A percentile compares a stretch with the other conserved stretches of the same genome.
phyloP scores from a whole-genome alignment of 1,140 invertebrate species.

The Drosophila nigromelanica region DNA sequence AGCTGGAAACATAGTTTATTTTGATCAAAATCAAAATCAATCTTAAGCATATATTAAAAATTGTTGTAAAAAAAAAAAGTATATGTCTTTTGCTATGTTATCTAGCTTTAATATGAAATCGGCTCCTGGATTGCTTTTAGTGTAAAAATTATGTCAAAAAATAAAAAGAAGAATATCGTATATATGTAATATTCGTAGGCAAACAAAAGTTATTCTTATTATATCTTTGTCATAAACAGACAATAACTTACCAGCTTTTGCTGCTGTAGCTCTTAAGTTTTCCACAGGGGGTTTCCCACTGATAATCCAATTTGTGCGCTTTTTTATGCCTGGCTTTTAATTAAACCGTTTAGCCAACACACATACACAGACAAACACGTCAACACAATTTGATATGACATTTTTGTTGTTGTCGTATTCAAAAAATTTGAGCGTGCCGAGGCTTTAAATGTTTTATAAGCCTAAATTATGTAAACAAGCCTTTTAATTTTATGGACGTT shows the following conservation, averaged over 20 bases:
- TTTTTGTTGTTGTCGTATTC: slow-evolving; percentile 20
- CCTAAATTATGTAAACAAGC: slow-evolving; percentile 55
- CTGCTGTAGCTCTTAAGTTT: neutral
- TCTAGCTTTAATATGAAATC: too few species aligned
- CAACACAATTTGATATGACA: slow-evolving; percentile 35
- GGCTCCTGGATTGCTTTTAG: too few species aligned
- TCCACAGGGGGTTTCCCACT: slow-evolving; percentile 22
- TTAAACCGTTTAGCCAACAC: slow-evolving; percentile 48
- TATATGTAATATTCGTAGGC: too few species aligned
- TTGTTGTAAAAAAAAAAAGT: too few species aligned
- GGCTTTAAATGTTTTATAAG: slow-evolving; percentile 53
- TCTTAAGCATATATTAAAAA: too few species aligned
- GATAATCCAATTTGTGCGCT: slow-evolving; percentile 59
- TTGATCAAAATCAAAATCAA: too few species aligned
- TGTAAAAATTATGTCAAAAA: too few species aligned
- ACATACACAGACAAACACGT: slow-evolving; percentile 20
- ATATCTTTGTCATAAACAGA: too few species aligned
- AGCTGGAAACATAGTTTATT: too few species aligned
- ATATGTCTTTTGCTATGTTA: too few species aligned
- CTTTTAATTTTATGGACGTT: slow-evolving; percentile 43
- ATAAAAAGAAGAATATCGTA: too few species aligned
- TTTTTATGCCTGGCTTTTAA: slow-evolving; percentile 50
- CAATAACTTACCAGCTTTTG: slow-evolving; percentile 23
- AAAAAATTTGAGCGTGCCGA: neutral
- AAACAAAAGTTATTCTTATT: too few species aligned